Evolutionary conservation across 1,140 invertebrate genomes (phyloP).

Genomic region (Nephotettix cincticeps): DNA sequence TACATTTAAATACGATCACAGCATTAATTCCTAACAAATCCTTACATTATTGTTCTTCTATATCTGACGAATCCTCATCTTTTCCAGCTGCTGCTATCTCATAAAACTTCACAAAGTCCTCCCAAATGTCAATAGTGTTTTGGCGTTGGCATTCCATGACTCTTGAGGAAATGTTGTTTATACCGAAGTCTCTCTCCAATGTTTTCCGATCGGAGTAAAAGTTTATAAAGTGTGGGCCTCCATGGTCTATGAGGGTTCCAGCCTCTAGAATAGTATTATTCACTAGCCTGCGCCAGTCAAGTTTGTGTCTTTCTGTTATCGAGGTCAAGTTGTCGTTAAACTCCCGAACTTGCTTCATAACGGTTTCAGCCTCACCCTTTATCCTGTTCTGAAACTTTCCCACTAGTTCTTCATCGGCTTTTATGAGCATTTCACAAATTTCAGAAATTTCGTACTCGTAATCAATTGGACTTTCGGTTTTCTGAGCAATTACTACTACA

Average conservation of each 20-base stretch:
- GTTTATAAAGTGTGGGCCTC: background rate
- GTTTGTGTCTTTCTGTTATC: background rate
- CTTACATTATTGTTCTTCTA: no score
- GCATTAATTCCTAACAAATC: no score
- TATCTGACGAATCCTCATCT: no score
- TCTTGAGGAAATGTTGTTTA: constrained; percentile 2
- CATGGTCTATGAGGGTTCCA: background rate
- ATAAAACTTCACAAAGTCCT: background rate
- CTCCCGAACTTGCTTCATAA: background rate
- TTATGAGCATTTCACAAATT: background rate
- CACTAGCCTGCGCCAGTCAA: background rate
- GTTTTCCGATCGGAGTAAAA: background rate
- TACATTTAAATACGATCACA: no score
- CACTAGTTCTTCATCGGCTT: background rate
- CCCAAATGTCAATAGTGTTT: background rate
- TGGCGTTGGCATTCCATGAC: background rate
- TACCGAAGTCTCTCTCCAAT: background rate
- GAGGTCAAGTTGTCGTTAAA: background rate
- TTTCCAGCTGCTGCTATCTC: no score
- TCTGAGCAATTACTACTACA: background rate
- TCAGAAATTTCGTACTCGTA: background rate
- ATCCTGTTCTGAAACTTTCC: background rate
- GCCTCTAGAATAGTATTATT: background rate
- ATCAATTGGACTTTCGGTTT: background rate
- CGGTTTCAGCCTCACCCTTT: background rate